These are phyloP conservation scores for Antennarius striatus DNA, from an alignment of 2,113 vertebrate genomes.

Conservation along the genomic window DNA sequence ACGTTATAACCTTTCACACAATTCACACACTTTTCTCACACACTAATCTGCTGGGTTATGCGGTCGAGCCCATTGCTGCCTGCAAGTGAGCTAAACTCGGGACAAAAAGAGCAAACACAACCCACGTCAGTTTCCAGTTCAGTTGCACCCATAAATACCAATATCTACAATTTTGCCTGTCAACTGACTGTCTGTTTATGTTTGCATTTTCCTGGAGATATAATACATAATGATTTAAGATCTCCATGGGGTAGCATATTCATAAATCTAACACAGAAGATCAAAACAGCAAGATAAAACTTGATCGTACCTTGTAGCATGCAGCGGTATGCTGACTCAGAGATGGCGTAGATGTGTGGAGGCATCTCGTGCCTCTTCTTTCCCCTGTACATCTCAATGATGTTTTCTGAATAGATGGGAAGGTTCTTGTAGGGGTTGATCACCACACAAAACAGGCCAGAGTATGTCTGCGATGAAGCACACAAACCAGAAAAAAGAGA, in stretches of 20 bases:
- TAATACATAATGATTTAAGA: too few species aligned
- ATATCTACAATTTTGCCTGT: neutral
- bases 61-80: slow-evolving; percentile 22
- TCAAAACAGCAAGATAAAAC: neutral
- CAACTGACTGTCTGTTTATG: neutral
- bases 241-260: neutral
- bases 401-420: slow-evolving; percentile 81
- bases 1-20: slow-evolving; percentile 55
- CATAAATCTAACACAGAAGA: too few species aligned
- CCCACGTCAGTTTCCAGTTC: neutral
- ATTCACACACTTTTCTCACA: slow-evolving; percentile 39
- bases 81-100: slow-evolving; percentile 43
- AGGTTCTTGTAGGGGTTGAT: slow-evolving; percentile 83
- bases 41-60: slow-evolving; percentile 56
- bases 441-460: slow-evolving; percentile 79
- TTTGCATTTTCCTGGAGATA: neutral
- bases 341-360: slow-evolving; percentile 81
- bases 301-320: slow-evolving; percentile 77
- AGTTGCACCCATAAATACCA: neutral
- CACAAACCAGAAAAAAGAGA: neutral
- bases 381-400: slow-evolving; percentile 81
- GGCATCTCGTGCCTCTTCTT: slow-evolving; percentile 82
- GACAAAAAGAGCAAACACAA: neutral
- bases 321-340: slow-evolving; percentile 79
- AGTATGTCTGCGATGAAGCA: slow-evolving; percentile 72